Percentiles rank a stretch among this genome's conserved stretches.
Conservation (phyloP, 2,888 invertebrate genomes). For the Hyposoter dolosus region DNA sequence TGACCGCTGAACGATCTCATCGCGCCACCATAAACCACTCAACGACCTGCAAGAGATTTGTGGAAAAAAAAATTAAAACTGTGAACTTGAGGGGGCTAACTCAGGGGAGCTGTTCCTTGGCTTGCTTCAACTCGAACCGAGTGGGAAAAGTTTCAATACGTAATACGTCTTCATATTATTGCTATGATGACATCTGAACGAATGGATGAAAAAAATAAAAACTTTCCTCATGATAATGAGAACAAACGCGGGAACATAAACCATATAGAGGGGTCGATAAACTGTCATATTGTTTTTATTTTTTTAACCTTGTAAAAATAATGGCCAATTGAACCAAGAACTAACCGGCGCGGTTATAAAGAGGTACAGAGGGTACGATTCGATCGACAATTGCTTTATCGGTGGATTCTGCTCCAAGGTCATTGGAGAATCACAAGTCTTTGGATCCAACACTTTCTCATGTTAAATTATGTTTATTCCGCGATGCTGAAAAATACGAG, state of each 20-base stretch:
- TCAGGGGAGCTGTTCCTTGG: neutral
- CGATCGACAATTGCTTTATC: conserved; percentile 11
- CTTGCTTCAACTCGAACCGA: too few species aligned
- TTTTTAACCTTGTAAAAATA: neutral
- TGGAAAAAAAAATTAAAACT: too few species aligned
- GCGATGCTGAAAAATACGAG: neutral
- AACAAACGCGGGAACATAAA: neutral
- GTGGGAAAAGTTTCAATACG: neutral
- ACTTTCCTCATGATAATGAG: neutral
- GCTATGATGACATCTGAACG: neutral
- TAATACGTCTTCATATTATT: neutral
- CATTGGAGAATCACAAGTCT: neutral
- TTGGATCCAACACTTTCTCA: neutral
- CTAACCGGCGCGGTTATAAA: conserved; percentile 20
- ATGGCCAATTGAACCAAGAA: conserved; percentile 39
- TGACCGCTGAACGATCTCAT: too few species aligned
- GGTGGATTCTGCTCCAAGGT: neutral
- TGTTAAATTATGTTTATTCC: neutral
- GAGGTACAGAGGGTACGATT: neutral
- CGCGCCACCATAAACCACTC: too few species aligned
- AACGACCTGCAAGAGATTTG: too few species aligned
- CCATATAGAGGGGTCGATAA: neutral
- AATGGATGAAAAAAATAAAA: neutral
- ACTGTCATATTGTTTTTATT: neutral
- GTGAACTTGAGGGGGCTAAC: too few species aligned